A percentile compares a stretch with the other conserved stretches of the same genome.
Conservation (phyloP, 2,797 vertebrate genomes). For the Rhinophrynus dorsalis region DNA sequence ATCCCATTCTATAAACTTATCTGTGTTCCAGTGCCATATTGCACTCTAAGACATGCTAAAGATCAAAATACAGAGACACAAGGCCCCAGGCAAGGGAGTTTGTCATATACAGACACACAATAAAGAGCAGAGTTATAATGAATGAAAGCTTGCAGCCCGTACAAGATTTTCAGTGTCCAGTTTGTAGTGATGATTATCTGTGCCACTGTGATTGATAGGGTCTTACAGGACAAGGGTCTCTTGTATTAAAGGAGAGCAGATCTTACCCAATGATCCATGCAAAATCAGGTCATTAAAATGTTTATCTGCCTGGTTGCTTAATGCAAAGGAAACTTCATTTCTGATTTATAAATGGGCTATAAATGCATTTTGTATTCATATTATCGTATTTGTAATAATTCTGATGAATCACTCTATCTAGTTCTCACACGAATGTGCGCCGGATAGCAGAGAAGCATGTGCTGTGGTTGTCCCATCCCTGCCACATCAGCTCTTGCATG, state of each 20-base stretch:
- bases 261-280: constrained; percentile 70
- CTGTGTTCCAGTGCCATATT: no score
- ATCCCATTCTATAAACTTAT: no score
- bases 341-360: constrained; percentile 63
- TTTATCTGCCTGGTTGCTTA: constrained; percentile 72
- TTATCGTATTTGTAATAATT: constrained; percentile 54
- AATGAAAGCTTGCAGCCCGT: not conserved
- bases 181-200: constrained; percentile 49
- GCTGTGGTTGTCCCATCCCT: not conserved
- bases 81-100: not conserved
- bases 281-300: constrained; percentile 80
- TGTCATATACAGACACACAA: not conserved
- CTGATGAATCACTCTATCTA: constrained; percentile 49
- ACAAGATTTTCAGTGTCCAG: constrained; percentile 49
- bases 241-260: constrained; percentile 63
- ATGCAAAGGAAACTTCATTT: constrained; percentile 74
- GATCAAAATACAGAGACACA: no score
- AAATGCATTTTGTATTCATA: constrained; percentile 59
- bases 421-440: not conserved
- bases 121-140: not conserved
- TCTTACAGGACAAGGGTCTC: constrained; percentile 55
- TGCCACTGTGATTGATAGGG: constrained; percentile 40
- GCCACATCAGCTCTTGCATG: not conserved
- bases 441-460: not conserved
- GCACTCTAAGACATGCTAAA: no score